phyloP scores from a whole-genome alignment of 2,888 invertebrate genomes.

The Tachina grossa region DNA sequence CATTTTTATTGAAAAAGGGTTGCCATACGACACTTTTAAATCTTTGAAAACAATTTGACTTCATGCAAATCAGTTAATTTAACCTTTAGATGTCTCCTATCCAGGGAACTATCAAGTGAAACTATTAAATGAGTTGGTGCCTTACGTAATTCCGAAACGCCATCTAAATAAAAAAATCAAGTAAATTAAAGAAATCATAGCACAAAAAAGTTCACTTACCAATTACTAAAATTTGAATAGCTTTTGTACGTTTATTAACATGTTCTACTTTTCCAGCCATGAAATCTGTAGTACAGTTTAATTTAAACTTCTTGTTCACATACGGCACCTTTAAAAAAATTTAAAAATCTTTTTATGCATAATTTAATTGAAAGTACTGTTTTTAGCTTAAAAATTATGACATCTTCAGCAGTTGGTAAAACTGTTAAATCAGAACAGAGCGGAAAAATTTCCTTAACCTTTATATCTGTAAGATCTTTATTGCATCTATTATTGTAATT shows the following conservation, averaged over 20 bases:
- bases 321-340: conserved; percentile 41
- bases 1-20: too few relatives aligned
- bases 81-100: conserved; percentile 35
- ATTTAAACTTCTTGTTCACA: not conserved
- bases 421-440: conserved; percentile 8
- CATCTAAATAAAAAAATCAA: conserved; percentile 45
- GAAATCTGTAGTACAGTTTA: conserved; percentile 44
- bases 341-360: not conserved
- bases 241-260: conserved; percentile 75
- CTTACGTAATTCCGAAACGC: conserved; percentile 25
- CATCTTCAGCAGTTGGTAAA: conserved; percentile 52
- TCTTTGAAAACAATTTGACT: conserved; percentile 27
- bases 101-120: not conserved
- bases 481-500: not conserved
- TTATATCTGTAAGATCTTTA: not conserved
- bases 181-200: conserved; percentile 9
- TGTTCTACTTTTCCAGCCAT: conserved; percentile 75
- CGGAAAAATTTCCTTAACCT: conserved; percentile 33
- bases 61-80: conserved; percentile 54
- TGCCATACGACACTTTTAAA: too few relatives aligned
- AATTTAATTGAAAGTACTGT: not conserved
- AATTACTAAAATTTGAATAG: conserved; percentile 72
- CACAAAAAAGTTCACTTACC: conserved; percentile 67
- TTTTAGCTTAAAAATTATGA: conserved; percentile 63
- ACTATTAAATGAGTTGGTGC: conserved; percentile 27